A percentile compares a stretch with the other conserved stretches of the same genome.
Evolutionary conservation across 1,140 invertebrate genomes (phyloP).

Genomic region (Brachionus rubens): DNA sequence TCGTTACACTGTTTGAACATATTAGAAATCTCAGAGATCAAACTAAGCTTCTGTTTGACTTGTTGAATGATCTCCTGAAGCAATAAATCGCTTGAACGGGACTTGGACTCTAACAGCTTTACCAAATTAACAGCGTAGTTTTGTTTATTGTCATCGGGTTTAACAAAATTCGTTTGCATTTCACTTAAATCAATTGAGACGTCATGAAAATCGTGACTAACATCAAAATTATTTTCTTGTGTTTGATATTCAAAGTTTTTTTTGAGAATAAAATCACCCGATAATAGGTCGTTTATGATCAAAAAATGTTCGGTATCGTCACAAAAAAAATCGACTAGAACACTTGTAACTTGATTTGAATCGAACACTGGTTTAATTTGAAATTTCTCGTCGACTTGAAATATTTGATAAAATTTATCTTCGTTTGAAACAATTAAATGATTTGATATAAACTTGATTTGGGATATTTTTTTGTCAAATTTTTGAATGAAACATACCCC

Average conservation of each 20-base stretch:
- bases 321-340: neutral
- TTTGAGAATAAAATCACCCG: neutral
- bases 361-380: neutral
- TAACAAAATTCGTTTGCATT: neutral
- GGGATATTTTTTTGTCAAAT: neutral
- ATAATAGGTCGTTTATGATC: neutral
- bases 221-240: neutral
- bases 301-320: neutral
- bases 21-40: neutral
- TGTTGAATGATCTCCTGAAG: neutral
- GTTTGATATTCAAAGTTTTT: neutral
- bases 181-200: slow-evolving; percentile 1
- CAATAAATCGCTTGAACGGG: neutral
- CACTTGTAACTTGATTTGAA: neutral
- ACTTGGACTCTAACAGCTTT: too few relatives aligned
- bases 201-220: neutral
- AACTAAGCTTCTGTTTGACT: neutral
- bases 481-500: neutral
- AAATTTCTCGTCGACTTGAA: neutral
- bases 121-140: neutral
- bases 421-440: neutral
- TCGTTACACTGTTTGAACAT: neutral
- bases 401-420: neutral
- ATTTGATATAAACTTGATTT: too few relatives aligned
- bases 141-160: neutral